phyloP scores from a whole-genome alignment of 2,888 invertebrate genomes.

The Mythimna ferrago region DNA sequence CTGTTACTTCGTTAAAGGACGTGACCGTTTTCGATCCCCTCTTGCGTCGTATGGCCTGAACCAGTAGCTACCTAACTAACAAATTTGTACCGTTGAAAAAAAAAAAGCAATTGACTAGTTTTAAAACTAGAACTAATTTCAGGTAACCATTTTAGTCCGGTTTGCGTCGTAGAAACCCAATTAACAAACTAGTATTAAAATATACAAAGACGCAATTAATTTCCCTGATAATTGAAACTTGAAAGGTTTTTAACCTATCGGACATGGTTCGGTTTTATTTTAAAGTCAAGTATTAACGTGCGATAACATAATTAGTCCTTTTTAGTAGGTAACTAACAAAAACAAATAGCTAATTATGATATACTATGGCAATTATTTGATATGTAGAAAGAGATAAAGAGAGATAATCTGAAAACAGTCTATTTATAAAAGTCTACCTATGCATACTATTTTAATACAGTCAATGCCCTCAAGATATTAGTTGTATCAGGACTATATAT shows the following conservation, averaged over 20 bases:
- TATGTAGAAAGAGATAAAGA: not conserved
- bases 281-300: conserved; percentile 24
- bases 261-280: conserved; percentile 39
- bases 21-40: no score
- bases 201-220: conserved; percentile 30
- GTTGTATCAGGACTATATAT: conserved; percentile 3
- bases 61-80: not conserved
- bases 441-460: conserved; percentile 6
- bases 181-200: conserved; percentile 32
- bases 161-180: conserved; percentile 32
- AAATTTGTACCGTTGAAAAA: not conserved
- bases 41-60: no score
- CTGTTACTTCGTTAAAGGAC: no score
- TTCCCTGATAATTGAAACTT: conserved; percentile 36
- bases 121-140: conserved; percentile 19
- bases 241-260: conserved; percentile 41
- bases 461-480: conserved; percentile 35
- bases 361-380: not conserved
- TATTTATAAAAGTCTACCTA: conserved; percentile 1
- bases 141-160: conserved; percentile 7
- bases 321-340: not conserved
- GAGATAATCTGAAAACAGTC: not conserved
- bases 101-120: conserved; percentile 9
- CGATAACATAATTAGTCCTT: conserved; percentile 20
- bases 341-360: not conserved